Conservation (phyloP, 1,140 invertebrate species). For the Lerema accius region DNA sequence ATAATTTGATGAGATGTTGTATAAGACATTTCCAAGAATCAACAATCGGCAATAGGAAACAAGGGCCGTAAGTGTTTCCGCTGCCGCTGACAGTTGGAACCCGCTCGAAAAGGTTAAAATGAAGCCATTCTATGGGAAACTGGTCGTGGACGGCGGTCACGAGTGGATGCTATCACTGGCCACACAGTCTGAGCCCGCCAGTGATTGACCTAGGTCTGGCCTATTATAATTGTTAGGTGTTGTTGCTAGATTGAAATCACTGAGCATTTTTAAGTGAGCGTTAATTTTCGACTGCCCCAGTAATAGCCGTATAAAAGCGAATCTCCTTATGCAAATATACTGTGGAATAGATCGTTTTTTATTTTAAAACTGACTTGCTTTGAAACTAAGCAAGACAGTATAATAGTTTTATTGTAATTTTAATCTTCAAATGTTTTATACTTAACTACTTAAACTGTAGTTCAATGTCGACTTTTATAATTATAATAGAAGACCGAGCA, state of each 20-base stretch:
- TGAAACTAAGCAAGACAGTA: background rate
- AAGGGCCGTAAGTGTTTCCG: constrained; percentile 12
- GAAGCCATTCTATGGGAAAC: constrained; percentile 55
- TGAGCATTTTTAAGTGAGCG: constrained; percentile 38
- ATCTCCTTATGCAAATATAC: constrained; percentile 21
- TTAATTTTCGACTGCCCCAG: constrained; percentile 14
- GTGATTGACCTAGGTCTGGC: constrained; percentile 46
- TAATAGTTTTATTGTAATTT: background rate
- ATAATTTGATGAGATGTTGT: background rate
- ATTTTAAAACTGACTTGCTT: constrained; percentile 4
- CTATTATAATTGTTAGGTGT: constrained; percentile 42
- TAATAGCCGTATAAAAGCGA: constrained; percentile 10
- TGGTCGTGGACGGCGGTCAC: constrained; percentile 62
- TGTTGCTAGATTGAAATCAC: constrained; percentile 41
- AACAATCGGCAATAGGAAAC: background rate
- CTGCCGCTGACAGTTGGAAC: constrained; percentile 20
- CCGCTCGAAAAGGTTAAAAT: constrained; percentile 45
- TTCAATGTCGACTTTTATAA: too few species aligned
- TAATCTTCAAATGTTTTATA: too few species aligned
- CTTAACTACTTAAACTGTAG: too few species aligned
- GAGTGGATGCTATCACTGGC: constrained; percentile 60
- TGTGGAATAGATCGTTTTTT: constrained; percentile 3
- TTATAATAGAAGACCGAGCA: too few species aligned
- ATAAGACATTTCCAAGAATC: background rate
- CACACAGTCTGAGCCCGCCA: constrained; percentile 45